Base-by-base conservation (phyloP, 2,888 invertebrate species). In the Rugalucina vietnamica region DNA sequence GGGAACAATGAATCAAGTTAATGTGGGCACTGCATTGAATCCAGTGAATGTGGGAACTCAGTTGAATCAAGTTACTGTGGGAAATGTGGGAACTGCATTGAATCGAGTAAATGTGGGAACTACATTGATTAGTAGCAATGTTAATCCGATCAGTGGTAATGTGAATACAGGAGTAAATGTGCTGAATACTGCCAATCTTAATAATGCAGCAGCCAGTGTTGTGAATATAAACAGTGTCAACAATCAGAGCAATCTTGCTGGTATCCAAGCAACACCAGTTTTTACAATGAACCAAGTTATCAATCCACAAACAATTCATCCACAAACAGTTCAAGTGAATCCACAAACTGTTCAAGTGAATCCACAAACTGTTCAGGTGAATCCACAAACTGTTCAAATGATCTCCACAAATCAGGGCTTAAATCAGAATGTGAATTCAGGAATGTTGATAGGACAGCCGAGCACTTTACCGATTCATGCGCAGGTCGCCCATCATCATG, bases 331-430 rank as follows among this genome's bases (percentile, higher is more conserved):
- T n/a, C n/a, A n/a, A n/a, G n/a, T n/a, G n/a, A n/a, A n/a, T n/a
- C n/a, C n/a, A n/a, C n/a, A n/a, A n/a, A n/a, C n/a, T n/a, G n/a
- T n/a, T n/a, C n/a, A n/a, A n/a, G n/a, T n/a, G n/a, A n/a, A n/a
- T n/a, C n/a, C n/a, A n/a, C 65, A 32, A 65, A 65, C 32, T 65
- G 12, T 65, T 32, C 65, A 65, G 21, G 34, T 65, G 65, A 65
- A n/a, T n/a, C n/a, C n/a, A n/a, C 65, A 32, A 65, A 65, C 32
- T 65, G 12, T 65, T 32, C 65, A 65, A 34, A 65, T 65, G 65
- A 65, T 65, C 65, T 73, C 73, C 43, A 49, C 27, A 18, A 36
- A 70, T 71, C 71, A n/a, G n/a, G 43, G 27, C 12, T 14, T 37
- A 3, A 34, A n/a, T 57, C 57, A 57, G n/a, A 65, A 32, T 34